Conservation (phyloP, 2,113 vertebrate species). For the Coreoperca whiteheadi region DNA sequence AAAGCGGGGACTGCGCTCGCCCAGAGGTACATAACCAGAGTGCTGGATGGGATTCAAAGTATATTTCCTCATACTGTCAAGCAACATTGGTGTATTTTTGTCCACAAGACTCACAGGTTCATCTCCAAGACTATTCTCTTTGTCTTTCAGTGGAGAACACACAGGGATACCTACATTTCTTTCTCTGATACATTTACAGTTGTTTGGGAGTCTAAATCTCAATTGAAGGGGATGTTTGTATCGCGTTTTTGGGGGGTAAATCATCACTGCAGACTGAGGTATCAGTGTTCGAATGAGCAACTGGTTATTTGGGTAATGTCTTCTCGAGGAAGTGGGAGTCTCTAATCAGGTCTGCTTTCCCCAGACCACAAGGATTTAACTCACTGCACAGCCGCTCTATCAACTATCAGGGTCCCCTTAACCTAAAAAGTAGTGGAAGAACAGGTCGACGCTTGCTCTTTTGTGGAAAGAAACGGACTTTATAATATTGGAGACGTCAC, state of each 20-base stretch:
- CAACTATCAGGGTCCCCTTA: background rate
- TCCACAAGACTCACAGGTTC: constrained; percentile 1
- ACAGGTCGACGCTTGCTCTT: background rate
- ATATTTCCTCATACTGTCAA: constrained; percentile 27
- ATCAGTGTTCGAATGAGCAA: constrained; percentile 8
- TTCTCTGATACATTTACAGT: background rate
- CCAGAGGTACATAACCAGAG: constrained; percentile 19
- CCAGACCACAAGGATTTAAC: constrained; percentile 3
- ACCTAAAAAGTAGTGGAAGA: background rate
- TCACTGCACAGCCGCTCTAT: background rate
- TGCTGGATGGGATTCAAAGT: constrained; percentile 35
- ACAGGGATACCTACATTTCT: constrained; percentile 10
- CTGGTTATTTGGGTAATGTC: constrained; percentile 9
- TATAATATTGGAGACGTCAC: constrained; percentile 14
- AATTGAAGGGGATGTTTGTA: constrained; percentile 3
- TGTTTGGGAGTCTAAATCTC: background rate
- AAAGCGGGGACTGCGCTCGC: constrained; percentile 4
- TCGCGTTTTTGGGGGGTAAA: background rate
- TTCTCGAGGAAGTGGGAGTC: constrained; percentile 21
- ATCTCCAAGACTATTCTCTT: constrained; percentile 18
- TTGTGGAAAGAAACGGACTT: constrained; percentile 22
- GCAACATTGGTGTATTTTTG: constrained; percentile 33
- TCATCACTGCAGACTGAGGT: constrained; percentile 4
- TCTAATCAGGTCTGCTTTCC: constrained; percentile 26
- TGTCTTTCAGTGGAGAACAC: constrained; percentile 19